Percentiles rank a stretch among this genome's conserved stretches.
These are phyloP conservation scores for Oxygymnocypris stewartii DNA, from an alignment of 2,113 vertebrate species.

Conservation along the genomic window DNA sequence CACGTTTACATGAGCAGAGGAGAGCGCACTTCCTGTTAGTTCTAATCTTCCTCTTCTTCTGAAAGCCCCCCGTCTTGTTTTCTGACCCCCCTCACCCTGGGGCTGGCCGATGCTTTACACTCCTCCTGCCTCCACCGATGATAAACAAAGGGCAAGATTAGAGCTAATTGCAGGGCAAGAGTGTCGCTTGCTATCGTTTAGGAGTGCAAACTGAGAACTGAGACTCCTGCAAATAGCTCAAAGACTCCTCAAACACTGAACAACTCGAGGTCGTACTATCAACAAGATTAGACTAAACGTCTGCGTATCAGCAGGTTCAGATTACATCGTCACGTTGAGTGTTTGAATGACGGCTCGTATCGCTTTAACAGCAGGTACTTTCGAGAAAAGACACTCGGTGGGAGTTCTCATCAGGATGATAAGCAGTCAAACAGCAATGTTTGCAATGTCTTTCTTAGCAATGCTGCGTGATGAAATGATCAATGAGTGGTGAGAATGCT, in stretches of 20 bases:
- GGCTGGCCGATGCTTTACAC: slow-evolving; percentile 27
- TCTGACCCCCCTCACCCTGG: slow-evolving; percentile 16
- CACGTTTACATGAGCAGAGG: slow-evolving; percentile 73
- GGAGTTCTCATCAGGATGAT: slow-evolving; percentile 26
- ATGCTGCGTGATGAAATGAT: background rate
- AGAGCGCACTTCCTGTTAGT: slow-evolving; percentile 75
- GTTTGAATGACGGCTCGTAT: slow-evolving; percentile 15
- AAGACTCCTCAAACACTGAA: background rate
- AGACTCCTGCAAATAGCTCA: background rate
- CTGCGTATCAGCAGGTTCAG: slow-evolving; percentile 1
- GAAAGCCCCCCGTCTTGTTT: slow-evolving; percentile 5
- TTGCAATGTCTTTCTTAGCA: background rate
- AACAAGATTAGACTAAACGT: background rate
- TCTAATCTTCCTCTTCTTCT: slow-evolving; percentile 55
- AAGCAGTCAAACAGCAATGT: slow-evolving; percentile 9
- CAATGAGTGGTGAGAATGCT: slow-evolving; percentile 16
- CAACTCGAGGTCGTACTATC: slow-evolving; percentile 25
- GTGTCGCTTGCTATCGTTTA: background rate
- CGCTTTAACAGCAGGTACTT: slow-evolving; percentile 31
- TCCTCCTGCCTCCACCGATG: slow-evolving; percentile 2
- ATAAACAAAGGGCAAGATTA: slow-evolving; percentile 50
- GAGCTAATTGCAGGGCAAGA: slow-evolving; percentile 32
- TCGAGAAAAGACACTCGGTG: background rate
- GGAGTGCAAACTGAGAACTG: background rate
- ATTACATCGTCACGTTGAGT: background rate